Evolutionary conservation across 2,113 vertebrate species (phyloP).

Genomic region (Prunella fulvescens): DNA sequence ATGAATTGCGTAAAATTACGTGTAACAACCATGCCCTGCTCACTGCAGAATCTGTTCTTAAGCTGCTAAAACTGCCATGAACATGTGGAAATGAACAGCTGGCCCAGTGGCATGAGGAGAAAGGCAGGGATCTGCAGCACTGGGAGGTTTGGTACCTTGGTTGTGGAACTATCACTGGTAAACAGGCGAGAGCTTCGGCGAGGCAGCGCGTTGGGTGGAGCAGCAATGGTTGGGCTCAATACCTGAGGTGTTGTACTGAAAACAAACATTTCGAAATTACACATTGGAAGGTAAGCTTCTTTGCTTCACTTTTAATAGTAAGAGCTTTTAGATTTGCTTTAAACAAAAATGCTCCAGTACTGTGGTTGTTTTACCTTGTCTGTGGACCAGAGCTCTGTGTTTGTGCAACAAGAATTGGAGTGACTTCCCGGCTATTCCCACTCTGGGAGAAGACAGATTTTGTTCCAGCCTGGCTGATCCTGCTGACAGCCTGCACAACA

Average conservation of each 20-base stretch:
- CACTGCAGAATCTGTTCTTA: background rate
- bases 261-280: background rate
- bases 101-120: fast-evolving
- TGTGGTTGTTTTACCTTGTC: slow-evolving; percentile 79
- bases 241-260: slow-evolving; percentile 94
- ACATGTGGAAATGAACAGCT: fast-evolving
- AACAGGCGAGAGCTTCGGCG: slow-evolving; percentile 94
- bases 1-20: fast-evolving
- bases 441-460: slow-evolving; percentile 97
- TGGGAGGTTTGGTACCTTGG: slow-evolving; percentile 81
- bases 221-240: slow-evolving; percentile 95
- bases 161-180: slow-evolving; percentile 95
- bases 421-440: slow-evolving; percentile 93
- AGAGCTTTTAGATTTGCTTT: background rate
- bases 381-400: slow-evolving; percentile 94
- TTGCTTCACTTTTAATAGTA: background rate
- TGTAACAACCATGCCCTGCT: background rate
- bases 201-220: slow-evolving; percentile 94
- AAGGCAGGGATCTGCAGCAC: background rate
- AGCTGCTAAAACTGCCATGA: background rate
- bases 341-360: background rate
- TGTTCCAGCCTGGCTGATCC: slow-evolving; percentile 90
- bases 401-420: slow-evolving; percentile 92
- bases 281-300: background rate
- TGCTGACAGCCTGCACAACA: slow-evolving; percentile 85